A percentile compares a stretch with the other conserved stretches of the same genome.
phyloP scores from a whole-genome alignment of 2,888 invertebrate genomes.

The Hesperia comma region DNA sequence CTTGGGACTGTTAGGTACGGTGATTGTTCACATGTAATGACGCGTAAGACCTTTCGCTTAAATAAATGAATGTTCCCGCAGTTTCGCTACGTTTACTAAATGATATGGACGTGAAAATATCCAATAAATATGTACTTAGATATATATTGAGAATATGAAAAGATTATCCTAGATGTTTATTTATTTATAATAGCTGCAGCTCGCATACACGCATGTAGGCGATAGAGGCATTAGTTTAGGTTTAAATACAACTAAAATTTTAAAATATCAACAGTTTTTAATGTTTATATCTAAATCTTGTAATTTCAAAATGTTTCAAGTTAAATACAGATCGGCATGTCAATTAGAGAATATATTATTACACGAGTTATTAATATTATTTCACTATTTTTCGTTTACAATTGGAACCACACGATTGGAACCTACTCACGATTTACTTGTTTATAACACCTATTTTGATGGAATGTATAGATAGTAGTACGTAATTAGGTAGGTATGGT shows the following conservation, averaged over 20 bases:
- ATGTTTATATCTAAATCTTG: too few relatives aligned
- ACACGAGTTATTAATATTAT: too few relatives aligned
- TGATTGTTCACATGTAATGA: background rate
- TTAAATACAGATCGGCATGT: too few relatives aligned
- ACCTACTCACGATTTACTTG: conserved; percentile 9
- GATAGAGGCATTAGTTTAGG: background rate
- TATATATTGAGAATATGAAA: too few relatives aligned
- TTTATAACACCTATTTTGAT: background rate
- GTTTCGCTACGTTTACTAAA: background rate
- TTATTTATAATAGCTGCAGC: background rate
- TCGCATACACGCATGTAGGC: conserved; percentile 17
- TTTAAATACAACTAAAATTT: too few relatives aligned
- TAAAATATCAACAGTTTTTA: too few relatives aligned
- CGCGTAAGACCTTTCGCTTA: background rate
- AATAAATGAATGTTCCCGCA: too few relatives aligned
- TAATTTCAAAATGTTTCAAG: too few relatives aligned
- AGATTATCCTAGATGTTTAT: background rate
- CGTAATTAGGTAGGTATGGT: too few relatives aligned
- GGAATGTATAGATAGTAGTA: too few relatives aligned
- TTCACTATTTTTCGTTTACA: background rate
- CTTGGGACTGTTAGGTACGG: background rate
- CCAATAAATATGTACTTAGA: too few relatives aligned
- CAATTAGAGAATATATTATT: too few relatives aligned
- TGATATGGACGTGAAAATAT: background rate
- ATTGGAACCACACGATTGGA: background rate